Conservation (phyloP, 2,888 invertebrate species). For the Charanyca ferruginea region DNA sequence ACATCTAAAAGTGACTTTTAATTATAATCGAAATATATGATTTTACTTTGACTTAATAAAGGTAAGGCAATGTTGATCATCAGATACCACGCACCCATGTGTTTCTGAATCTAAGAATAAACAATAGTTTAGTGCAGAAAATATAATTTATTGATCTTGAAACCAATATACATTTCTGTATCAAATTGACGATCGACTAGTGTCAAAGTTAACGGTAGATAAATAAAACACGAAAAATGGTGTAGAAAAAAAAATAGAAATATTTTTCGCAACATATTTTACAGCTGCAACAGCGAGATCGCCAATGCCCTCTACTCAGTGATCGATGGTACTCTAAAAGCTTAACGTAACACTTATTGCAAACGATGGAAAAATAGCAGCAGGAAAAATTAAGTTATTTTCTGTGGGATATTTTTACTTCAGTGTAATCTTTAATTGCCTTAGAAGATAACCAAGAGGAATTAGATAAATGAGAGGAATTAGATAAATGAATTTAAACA, state of each 20-base stretch:
- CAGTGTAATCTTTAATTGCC: constrained; percentile 10
- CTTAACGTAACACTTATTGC: constrained; percentile 62
- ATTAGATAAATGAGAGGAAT: not conserved
- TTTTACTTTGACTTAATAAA: no score
- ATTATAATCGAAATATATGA: no score
- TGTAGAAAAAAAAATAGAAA: constrained; percentile 17
- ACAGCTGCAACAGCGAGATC: constrained; percentile 41
- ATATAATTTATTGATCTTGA: not conserved
- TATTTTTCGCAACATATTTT: constrained; percentile 45
- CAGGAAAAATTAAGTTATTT: constrained; percentile 34
- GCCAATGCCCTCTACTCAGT: constrained; percentile 58
- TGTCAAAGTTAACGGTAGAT: not conserved
- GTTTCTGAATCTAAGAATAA: no score
- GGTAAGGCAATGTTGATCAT: not conserved
- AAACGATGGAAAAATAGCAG: constrained; percentile 51
- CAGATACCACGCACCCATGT: no score
- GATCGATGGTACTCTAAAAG: constrained; percentile 71
- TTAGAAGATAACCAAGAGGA: not conserved
- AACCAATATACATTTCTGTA: constrained; percentile 12
- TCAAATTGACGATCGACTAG: not conserved
- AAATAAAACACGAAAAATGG: constrained; percentile 22
- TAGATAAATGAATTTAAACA: no score
- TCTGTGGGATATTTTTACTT: constrained; percentile 10
- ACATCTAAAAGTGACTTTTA: no score
- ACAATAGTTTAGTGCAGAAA: no score